These are phyloP conservation scores for Corythornis leucogaster DNA, from an alignment of 2,797 vertebrate species.

Conservation along the genomic window DNA sequence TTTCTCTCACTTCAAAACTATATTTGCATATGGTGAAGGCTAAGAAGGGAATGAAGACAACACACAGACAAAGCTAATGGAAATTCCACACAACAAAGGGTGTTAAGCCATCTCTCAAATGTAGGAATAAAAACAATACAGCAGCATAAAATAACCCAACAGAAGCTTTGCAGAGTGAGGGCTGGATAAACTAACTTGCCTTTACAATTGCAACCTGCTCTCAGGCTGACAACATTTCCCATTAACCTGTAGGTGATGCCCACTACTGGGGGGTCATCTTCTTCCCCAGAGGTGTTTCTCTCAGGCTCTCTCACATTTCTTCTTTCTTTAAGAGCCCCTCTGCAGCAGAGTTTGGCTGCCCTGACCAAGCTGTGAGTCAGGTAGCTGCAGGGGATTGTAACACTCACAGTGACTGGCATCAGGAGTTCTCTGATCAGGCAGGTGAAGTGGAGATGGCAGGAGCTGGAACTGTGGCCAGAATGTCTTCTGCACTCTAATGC, in stretches of 20 bases:
- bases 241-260: neutral
- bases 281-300: neutral
- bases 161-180: neutral
- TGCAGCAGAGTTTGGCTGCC: accelerated
- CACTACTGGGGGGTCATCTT: neutral
- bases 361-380: neutral
- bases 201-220: accelerated
- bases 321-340: neutral
- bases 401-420: neutral
- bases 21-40: neutral
- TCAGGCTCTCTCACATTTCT: neutral
- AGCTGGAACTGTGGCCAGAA: neutral
- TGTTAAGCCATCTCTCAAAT: neutral
- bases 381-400: neutral
- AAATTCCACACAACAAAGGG: neutral
- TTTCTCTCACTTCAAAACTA: neutral
- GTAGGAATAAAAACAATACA: neutral
- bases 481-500: neutral
- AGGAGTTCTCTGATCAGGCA: neutral
- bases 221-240: neutral
- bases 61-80: neutral
- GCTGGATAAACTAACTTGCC: neutral
- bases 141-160: neutral
- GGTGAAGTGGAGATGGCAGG: neutral
- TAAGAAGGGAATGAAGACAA: neutral